These are phyloP conservation scores for Melanotaenia maccullochi DNA, from an alignment of 2,797 vertebrate genomes.

Conservation along the genomic window DNA sequence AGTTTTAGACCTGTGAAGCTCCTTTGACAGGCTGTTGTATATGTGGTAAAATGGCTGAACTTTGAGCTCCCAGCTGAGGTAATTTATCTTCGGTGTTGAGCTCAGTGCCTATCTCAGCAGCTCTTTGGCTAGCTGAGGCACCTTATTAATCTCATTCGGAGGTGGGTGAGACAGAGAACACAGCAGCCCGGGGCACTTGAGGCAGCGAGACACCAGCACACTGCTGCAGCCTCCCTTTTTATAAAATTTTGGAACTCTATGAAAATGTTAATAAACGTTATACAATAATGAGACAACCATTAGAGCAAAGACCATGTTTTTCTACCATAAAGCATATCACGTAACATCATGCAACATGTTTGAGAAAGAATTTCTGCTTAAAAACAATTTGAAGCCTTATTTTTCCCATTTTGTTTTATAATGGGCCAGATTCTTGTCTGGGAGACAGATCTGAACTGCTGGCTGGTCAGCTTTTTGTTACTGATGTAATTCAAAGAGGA, in stretches of 20 bases:
- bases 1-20: conserved; percentile 40
- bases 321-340: neutral
- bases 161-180: conserved; percentile 48
- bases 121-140: conserved; percentile 50
- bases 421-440: neutral
- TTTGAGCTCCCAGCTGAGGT: conserved; percentile 64
- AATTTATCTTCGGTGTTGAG: conserved; percentile 70
- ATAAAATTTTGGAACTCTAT: neutral
- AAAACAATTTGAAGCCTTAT: too few relatives aligned
- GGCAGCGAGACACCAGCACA: conserved; percentile 15
- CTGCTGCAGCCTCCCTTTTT: neutral
- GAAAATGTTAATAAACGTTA: neutral
- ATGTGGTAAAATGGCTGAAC: conserved; percentile 72
- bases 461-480: neutral
- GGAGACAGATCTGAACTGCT: neutral
- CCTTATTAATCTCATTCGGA: conserved; percentile 73
- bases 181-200: conserved; percentile 36
- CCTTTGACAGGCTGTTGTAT: conserved; percentile 39
- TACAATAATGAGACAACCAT: neutral
- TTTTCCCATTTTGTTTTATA: neutral
- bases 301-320: neutral
- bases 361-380: too few relatives aligned
- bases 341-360: too few relatives aligned
- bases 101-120: conserved; percentile 66
- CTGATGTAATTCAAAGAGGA: neutral